Conservation (phyloP, 2,797 vertebrate genomes). For the Dendrocincla fuliginosa region DNA sequence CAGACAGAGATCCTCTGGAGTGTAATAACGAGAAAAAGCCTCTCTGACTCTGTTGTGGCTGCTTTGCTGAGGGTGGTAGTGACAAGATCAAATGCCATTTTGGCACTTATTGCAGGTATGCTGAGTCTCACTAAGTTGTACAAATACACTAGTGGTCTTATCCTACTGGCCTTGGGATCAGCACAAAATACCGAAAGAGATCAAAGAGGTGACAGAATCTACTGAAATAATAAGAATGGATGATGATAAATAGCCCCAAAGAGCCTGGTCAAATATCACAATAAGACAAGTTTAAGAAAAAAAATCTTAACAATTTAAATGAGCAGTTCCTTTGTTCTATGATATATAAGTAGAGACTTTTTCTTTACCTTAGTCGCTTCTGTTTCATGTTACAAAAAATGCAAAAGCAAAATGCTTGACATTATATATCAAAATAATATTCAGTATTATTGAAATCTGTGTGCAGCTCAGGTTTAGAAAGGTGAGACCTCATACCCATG, state of each 20-base stretch:
- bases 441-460: not conserved
- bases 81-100: constrained; percentile 65
- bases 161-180: not conserved
- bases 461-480: not conserved
- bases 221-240: constrained; percentile 53
- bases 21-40: constrained; percentile 34
- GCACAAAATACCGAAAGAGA: not conserved
- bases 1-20: constrained; percentile 31
- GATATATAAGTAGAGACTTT: not conserved
- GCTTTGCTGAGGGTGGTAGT: constrained; percentile 48
- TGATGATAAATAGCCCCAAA: constrained; percentile 12
- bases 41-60: constrained; percentile 53
- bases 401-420: not conserved
- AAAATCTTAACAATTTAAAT: not conserved
- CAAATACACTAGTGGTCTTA: constrained; percentile 53
- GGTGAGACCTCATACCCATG: not conserved
- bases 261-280: not conserved
- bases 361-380: not conserved
- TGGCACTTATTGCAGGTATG: constrained; percentile 23
- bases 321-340: not conserved
- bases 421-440: not conserved
- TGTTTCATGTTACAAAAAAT: not conserved
- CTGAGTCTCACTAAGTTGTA: constrained; percentile 58
- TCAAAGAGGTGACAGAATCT: constrained; percentile 41
- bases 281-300: not conserved